Base-by-base conservation (phyloP, 2,113 vertebrate species). In the Orientallactaga bullata region DNA sequence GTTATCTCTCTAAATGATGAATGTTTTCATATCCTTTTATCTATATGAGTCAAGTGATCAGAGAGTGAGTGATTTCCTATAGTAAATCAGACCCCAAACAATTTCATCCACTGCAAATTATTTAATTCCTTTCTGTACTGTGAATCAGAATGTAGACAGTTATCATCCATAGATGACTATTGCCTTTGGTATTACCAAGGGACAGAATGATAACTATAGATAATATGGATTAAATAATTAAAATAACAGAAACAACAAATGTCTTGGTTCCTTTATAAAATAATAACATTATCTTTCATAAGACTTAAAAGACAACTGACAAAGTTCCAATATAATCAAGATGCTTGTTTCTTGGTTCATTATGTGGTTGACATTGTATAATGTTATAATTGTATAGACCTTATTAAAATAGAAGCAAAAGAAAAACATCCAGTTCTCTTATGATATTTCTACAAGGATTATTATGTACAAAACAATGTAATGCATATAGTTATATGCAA, bases 91-190 rank as follows among this genome's bases (percentile, higher is more conserved):
- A 88, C 32, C 30, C 74, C 20, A 51, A 74, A 35, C 2, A 24
- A 72, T 85, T 28, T 10, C 2, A 84, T 12, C 16, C 23, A 81
- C 20, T 89, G 51, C 60, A 90, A 37, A 74, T 87, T 10, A 47
- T 73, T 32, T 51, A 60, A 17, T 68, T 86, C 17, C 74, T 74
- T 88, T 23, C 65, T 47, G 12, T 7, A 76, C 26, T 92, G 26
- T 42, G n/a, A 82, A 81, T 13, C 35, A 4, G 12, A 21, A 77
- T 73, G 85, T 73, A 51, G 72, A 89, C 58, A 96, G 69, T 74
- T 63, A 93, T n/a, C n/a, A 86, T 61, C n/a, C 72, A 68, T 66
- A 73, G 47, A 85, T 93, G 55, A 93, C 35, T 86, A 26, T 80
- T 95, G 60, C 71, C 30, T 77, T 89, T 88, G 61, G 66, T 86